A percentile compares a stretch with the other conserved stretches of the same genome.
Evolutionary conservation across 2,113 vertebrate genomes (phyloP).

Genomic region (Myotis brandtii): DNA sequence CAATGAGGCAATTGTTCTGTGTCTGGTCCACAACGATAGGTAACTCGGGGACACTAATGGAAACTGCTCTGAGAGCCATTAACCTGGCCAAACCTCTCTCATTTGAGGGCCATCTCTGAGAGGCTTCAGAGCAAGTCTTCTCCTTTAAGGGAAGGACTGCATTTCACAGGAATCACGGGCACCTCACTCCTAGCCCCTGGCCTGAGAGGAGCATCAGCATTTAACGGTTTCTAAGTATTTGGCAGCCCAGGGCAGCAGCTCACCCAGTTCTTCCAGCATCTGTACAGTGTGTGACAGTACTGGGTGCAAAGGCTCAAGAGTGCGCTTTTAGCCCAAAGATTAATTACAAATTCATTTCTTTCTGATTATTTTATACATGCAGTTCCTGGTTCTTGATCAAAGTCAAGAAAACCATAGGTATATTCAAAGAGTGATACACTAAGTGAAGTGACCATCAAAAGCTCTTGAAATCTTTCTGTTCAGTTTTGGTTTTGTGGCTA

Average conservation of each 20-base stretch:
- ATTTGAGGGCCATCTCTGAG: slow-evolving; percentile 58
- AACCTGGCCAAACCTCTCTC: slow-evolving; percentile 79
- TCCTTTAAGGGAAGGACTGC: slow-evolving; percentile 36
- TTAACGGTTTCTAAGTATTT: slow-evolving; percentile 40
- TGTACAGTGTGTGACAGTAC: background rate
- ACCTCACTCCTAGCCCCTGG: slow-evolving; percentile 2
- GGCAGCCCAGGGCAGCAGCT: background rate
- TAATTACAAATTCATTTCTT: background rate
- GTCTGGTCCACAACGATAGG: slow-evolving; percentile 80
- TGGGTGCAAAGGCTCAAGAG: background rate
- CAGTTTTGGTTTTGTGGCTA: background rate
- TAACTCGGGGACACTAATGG: slow-evolving; percentile 81
- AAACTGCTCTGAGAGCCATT: slow-evolving; percentile 75
- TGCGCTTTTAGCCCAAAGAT: background rate
- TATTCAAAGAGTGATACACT: background rate
- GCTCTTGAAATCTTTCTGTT: background rate
- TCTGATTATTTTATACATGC: background rate
- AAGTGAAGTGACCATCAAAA: background rate
- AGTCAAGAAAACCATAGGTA: background rate
- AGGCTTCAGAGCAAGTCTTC: slow-evolving; percentile 64
- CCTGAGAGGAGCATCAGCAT: background rate
- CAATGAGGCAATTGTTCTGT: slow-evolving; percentile 83
- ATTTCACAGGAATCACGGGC: slow-evolving; percentile 39
- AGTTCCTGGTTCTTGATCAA: slow-evolving; percentile 20
- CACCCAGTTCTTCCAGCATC: slow-evolving; percentile 1